Percentiles rank a stretch among this genome's conserved stretches.
Conservation (phyloP, 2,888 invertebrate species). For the Linyphia triangularis region DNA sequence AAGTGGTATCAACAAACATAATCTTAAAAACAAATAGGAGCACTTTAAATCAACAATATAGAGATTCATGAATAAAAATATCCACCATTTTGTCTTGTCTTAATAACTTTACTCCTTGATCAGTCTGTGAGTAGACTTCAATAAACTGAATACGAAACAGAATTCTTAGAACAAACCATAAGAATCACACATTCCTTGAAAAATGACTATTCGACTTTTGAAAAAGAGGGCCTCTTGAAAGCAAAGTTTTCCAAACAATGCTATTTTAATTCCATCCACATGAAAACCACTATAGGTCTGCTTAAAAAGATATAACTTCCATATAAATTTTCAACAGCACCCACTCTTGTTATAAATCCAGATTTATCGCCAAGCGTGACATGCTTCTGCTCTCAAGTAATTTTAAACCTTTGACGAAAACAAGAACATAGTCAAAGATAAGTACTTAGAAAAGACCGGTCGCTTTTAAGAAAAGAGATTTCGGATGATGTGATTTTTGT, state of each 20-base stretch:
- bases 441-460: neutral
- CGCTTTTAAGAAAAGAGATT: neutral
- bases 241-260: neutral
- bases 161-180: neutral
- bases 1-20: too few species aligned
- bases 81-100: too few species aligned
- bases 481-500: neutral
- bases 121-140: too few species aligned
- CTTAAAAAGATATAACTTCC: neutral
- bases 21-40: too few species aligned
- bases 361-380: constrained; percentile 29
- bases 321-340: neutral
- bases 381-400: constrained; percentile 39
- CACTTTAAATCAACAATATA: too few species aligned
- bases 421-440: neutral
- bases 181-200: neutral
- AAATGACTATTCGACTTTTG: neutral
- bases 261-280: neutral
- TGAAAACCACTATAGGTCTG: neutral
- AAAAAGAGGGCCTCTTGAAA: neutral
- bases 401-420: neutral
- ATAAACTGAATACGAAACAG: too few species aligned
- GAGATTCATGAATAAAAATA: too few species aligned
- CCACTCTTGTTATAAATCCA: constrained; percentile 10
- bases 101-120: too few species aligned